These are phyloP conservation scores for Brachylomia viminalis DNA, from an alignment of 2,888 invertebrate species.

Conservation along the genomic window DNA sequence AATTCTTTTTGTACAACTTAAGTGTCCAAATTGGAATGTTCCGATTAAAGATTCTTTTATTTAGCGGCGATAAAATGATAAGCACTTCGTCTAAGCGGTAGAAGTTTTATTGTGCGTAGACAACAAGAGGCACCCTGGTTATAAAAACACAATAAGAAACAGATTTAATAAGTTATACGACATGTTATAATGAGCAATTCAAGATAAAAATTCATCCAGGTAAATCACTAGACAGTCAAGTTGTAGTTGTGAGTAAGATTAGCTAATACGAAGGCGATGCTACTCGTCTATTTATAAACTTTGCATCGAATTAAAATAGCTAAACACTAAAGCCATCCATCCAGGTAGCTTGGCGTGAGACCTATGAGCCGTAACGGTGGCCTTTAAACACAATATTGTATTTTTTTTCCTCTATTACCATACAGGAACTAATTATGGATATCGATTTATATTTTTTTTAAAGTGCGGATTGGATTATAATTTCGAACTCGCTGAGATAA, in stretches of 20 bases:
- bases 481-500: slow-evolving; percentile 42
- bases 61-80: slow-evolving; percentile 37
- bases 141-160: slow-evolving; percentile 28
- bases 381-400: slow-evolving; percentile 75
- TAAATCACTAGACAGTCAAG: slow-evolving; percentile 44
- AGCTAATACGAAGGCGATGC: slow-evolving; percentile 52
- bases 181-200: slow-evolving; percentile 2
- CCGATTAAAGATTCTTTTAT: slow-evolving; percentile 39
- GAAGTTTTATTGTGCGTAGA: slow-evolving; percentile 29
- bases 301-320: slow-evolving; percentile 73
- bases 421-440: slow-evolving; percentile 72
- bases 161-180: slow-evolving; percentile 24
- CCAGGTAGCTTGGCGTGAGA: slow-evolving; percentile 73
- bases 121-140: slow-evolving; percentile 2
- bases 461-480: slow-evolving; percentile 69
- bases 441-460: slow-evolving; percentile 64
- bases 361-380: slow-evolving; percentile 79
- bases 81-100: slow-evolving; percentile 19
- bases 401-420: slow-evolving; percentile 72
- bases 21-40: slow-evolving; percentile 46
- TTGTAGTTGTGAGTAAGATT: slow-evolving; percentile 45
- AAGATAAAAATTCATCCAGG: slow-evolving; percentile 27
- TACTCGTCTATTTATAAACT: slow-evolving; percentile 70
- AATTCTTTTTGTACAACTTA: slow-evolving; percentile 38
- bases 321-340: slow-evolving; percentile 68